Conservation (phyloP, 2,797 vertebrate genomes). For the Pipistrellus pipistrellus region DNA sequence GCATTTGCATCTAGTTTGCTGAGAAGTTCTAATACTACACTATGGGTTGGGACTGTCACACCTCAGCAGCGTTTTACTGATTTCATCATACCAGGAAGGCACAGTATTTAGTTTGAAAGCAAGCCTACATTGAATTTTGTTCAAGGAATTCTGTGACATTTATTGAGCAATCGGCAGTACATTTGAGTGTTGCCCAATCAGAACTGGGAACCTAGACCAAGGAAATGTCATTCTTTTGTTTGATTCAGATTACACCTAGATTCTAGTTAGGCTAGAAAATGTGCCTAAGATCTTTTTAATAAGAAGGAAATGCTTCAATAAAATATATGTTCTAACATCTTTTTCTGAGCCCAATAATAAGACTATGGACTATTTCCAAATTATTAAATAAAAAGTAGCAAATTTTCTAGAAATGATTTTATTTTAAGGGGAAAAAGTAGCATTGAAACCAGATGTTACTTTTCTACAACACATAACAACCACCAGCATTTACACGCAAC, state of each 20-base stretch:
- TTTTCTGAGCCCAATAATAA: background rate
- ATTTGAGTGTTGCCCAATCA: constrained; percentile 53
- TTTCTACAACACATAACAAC: constrained; percentile 45
- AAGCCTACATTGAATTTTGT: constrained; percentile 41
- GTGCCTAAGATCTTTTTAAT: background rate
- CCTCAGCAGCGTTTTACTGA: background rate
- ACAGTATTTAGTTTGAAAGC: constrained; percentile 18
- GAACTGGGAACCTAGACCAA: constrained; percentile 9
- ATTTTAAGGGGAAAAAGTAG: constrained; percentile 67
- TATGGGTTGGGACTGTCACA: background rate
- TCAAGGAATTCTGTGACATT: constrained; percentile 46
- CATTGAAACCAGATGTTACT: constrained; percentile 63
- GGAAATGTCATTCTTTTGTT: constrained; percentile 56
- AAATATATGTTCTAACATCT: background rate
- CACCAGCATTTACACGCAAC: constrained; percentile 54
- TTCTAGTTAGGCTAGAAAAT: constrained; percentile 56
- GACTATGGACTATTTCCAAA: background rate
- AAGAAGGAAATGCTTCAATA: constrained; percentile 12
- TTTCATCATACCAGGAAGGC: constrained; percentile 42
- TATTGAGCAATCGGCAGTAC: constrained; percentile 53
- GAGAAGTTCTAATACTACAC: background rate
- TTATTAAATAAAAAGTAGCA: constrained; percentile 44
- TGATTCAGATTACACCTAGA: constrained; percentile 50
- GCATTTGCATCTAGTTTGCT: constrained; percentile 1
- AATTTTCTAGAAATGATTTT: constrained; percentile 73